Base-by-base conservation (phyloP, 2,113 vertebrate species). In the Anolis sagrei region DNA sequence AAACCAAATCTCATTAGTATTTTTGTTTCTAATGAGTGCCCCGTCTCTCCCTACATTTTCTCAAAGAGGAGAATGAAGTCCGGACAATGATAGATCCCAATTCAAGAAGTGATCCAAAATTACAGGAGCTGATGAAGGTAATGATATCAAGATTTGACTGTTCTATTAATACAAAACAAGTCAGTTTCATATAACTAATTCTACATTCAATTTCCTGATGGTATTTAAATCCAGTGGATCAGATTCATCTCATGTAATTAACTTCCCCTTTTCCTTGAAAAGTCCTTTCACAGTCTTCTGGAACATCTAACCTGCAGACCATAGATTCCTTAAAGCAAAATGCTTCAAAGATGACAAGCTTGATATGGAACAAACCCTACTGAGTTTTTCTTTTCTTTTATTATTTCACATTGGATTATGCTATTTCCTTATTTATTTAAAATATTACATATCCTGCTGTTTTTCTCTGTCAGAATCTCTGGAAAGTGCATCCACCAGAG, bases 11-110 rank as follows among this genome's bases (percentile, higher is more conserved):
- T 73, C 75, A 79, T 72, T 76, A 44, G 66, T 87, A 54, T 82
- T 68, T 78, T 25, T 62, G 66, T 80, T 93, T 87, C 87, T 93
- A 84, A 93, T 29, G 39, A 34, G 19, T 32, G 51, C 82, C 70
- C 83, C 93, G 86, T 76, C 87, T 92, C 88, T 92, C 89, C 89
- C 82, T 87, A 87, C 90, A 91, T 81, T 88, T 92, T 93, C 58
- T 92, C n/a, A 70, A 88, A 98, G 98, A 98, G 94, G 98, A 98
- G 93, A 98, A 98, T 89, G 98, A 98, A 93, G 97, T 98, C 13
- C 95, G 98, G 90, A 98, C 97, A 1, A 98, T 98, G 97, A 96
- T 98, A 84, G 98, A 98, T 89, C 97, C 98, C 68, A 98, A 97
- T 94, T 98, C 97, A 83, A 97, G 96, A 93, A 97, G 96, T 76